These are phyloP conservation scores for Choristoneura rosaceana DNA, from an alignment of 2,888 invertebrate species.

Conservation along the genomic window DNA sequence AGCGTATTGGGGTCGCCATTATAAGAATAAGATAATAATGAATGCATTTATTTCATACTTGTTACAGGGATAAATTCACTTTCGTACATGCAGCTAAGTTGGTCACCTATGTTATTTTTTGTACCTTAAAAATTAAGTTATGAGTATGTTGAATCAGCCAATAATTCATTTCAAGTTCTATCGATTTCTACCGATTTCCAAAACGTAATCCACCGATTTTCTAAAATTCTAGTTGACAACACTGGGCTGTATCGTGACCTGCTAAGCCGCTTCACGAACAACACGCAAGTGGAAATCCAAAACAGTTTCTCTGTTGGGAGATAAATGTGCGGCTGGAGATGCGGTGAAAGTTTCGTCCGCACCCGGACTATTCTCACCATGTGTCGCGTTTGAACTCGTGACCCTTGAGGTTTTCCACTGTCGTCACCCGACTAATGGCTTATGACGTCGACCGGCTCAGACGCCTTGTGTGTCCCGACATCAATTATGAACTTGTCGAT, in stretches of 20 bases:
- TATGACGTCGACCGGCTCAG: constrained; percentile 63
- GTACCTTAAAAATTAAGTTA: too few species aligned
- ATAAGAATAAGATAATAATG: too few species aligned
- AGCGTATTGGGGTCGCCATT: too few species aligned
- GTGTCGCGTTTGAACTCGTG: constrained; percentile 70
- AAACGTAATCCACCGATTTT: too few species aligned
- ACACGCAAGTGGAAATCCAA: constrained; percentile 55
- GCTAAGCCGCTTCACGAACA: constrained; percentile 41
- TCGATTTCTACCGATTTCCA: too few species aligned
- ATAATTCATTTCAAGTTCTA: too few species aligned
- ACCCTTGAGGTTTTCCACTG: constrained; percentile 75
- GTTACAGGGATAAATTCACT: too few species aligned
- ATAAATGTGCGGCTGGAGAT: constrained; percentile 73
- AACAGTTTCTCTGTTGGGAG: constrained; percentile 66
- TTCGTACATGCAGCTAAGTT: too few species aligned
- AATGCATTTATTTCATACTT: too few species aligned
- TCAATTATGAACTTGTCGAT: constrained; percentile 61
- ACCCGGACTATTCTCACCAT: constrained; percentile 73
- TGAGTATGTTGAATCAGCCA: too few species aligned
- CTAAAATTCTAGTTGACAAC: too few species aligned
- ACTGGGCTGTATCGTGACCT: constrained; percentile 39
- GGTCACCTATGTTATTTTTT: too few species aligned
- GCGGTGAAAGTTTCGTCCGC: constrained; percentile 68
- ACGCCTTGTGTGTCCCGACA: constrained; percentile 48
- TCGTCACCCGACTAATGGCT: constrained; percentile 70